Conservation (phyloP, 35 echinoderm and acorn worm species). For the Strongylocentrotus purpuratus region DNA sequence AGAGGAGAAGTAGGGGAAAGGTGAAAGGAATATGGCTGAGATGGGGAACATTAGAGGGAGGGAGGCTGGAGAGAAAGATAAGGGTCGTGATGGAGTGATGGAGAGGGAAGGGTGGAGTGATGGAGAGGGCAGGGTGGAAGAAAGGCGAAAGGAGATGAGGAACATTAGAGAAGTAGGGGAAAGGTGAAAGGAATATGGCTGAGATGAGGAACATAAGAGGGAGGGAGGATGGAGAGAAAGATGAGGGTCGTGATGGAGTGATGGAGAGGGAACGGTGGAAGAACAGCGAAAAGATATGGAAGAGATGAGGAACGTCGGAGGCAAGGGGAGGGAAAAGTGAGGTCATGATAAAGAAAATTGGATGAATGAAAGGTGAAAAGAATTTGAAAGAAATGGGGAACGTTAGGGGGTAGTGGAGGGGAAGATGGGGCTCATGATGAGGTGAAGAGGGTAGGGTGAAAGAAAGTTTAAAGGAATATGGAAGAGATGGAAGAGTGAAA, state of each 20-base stretch:
- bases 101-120: neutral
- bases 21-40: neutral
- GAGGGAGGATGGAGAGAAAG: neutral
- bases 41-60: neutral
- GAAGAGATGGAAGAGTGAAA: neutral
- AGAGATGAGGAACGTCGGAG: too few species aligned
- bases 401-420: neutral
- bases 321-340: neutral
- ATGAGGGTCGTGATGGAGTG: neutral
- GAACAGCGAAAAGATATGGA: neutral
- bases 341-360: neutral
- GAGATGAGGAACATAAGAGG: neutral
- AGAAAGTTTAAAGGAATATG: neutral
- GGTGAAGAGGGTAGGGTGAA: neutral
- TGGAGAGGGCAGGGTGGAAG: neutral
- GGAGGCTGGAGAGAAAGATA: neutral
- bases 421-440: neutral
- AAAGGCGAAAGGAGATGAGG: neutral
- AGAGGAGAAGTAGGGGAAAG: neutral
- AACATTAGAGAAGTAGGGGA: neutral
- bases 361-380: neutral
- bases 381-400: neutral
- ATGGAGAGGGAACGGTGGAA: neutral
- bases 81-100: neutral
- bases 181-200: neutral